Evolutionary conservation across 2,888 invertebrate genomes (phyloP), one percentile per base, ranked within the genome.

Genomic region (Cylloceria caligata): DNA sequence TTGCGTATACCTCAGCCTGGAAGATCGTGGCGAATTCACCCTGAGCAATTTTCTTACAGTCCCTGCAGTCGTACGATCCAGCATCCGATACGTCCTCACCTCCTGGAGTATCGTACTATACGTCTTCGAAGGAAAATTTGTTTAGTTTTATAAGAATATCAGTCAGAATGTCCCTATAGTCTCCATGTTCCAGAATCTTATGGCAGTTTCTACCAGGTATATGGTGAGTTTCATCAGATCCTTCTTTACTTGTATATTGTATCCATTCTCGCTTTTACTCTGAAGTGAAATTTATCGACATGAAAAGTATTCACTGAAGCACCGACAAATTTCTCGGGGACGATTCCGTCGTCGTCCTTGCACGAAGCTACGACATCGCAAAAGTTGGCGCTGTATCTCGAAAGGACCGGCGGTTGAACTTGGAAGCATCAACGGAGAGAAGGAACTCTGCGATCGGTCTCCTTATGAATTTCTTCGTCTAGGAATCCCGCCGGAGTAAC

Each of bases 401-500:
- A 34, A 60, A 60, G 60, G 34, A 34, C 60, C 36, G 60, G 19
- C 16, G 34, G 16, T 60, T 60, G 16, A 60, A 60, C 60, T 36
- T 16, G n/a, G 60, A 60, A 36, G 30, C 36, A 6, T 34, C 9
- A 57, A 5, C 34, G 60, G 60, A 13, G 36, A 36, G 60, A 52
- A 47, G 52, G 52, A 52, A 49, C 49, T 19, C 19, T 45, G 24
- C 36, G 62, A 65, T 60, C 75, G 72, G 67, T 79, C 72, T 77
- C 71, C 67, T 80, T 80, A 77, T 80, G 81, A 74, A 81, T 80
- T 83, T 83, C 75, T 78, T 72, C 60, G 85, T 84, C 85, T 81
- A 84, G 84, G 83, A 85, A 86, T 86, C 84, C 81, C 81, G 82
- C 49, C 81, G 81, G 84, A 76, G 80, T 86, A 86, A 86, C 86